These are phyloP conservation scores for Micropoecilia bifurca DNA, from an alignment of 2,797 vertebrate genomes.

Conservation along the genomic window DNA sequence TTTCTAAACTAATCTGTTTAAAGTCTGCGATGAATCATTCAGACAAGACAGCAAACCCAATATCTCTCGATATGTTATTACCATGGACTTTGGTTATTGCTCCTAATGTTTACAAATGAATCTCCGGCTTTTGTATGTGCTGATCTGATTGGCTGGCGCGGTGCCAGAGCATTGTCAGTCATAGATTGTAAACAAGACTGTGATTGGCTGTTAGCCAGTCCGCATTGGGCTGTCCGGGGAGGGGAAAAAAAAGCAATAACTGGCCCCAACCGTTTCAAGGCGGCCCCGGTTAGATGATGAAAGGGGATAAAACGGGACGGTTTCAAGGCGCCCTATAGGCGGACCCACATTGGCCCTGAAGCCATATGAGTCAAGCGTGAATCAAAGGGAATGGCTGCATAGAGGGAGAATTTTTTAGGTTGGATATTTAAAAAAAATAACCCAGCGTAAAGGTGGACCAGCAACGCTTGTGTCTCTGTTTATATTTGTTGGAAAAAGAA, in stretches of 20 bases:
- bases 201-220: conserved; percentile 97
- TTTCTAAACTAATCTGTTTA: conserved; percentile 36
- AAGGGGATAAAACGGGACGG: conserved; percentile 90
- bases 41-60: conserved; percentile 47
- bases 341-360: conserved; percentile 87
- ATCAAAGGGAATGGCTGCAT: conserved; percentile 89
- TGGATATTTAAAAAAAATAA: conserved; percentile 81
- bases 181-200: conserved; percentile 97
- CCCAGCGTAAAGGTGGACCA: conserved; percentile 71
- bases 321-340: conserved; percentile 91
- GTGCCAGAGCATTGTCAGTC: conserved; percentile 91
- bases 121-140: conserved; percentile 42
- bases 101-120: conserved; percentile 75
- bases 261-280: conserved; percentile 93
- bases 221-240: conserved; percentile 91
- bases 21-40: conserved; percentile 28
- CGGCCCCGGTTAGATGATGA: conserved; percentile 89
- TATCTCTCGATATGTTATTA: conserved; percentile 50
- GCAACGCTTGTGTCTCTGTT: conserved; percentile 39
- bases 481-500: conserved; percentile 36
- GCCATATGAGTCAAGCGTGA: conserved; percentile 89
- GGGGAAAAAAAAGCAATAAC: conserved; percentile 88
- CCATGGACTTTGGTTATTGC: conserved; percentile 62
- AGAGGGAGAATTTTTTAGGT: conserved; percentile 79
- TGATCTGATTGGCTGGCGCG: conserved; percentile 84